Evolutionary conservation across 1,140 invertebrate species (phyloP).

Genomic region (Parapsyche elsis): DNA sequence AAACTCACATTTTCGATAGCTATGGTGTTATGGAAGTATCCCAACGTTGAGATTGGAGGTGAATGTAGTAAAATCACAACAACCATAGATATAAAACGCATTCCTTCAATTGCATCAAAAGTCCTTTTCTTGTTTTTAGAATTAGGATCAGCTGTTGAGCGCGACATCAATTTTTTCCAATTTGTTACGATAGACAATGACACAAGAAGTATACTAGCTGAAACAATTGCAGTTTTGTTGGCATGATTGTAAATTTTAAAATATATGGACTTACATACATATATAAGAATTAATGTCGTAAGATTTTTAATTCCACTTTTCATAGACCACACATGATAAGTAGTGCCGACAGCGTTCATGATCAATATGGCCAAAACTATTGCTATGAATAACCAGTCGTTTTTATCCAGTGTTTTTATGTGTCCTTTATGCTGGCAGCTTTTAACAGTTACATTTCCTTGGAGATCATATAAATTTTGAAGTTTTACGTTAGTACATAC

Average conservation of each 20-base stretch:
- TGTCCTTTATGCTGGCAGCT: constrained; percentile 21
- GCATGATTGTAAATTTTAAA: too few species aligned
- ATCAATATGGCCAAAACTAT: constrained; percentile 17
- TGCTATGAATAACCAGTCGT: not conserved
- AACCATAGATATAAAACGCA: constrained; percentile 51
- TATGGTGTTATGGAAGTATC: constrained; percentile 61
- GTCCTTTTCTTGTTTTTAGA: constrained; percentile 19
- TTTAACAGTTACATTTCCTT: constrained; percentile 12
- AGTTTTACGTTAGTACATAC: not conserved
- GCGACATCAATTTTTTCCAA: constrained; percentile 42
- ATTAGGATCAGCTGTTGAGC: constrained; percentile 1
- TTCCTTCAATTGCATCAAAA: constrained; percentile 44
- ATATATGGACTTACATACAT: not conserved
- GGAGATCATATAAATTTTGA: not conserved
- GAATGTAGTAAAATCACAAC: constrained; percentile 59
- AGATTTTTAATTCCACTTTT: too few species aligned
- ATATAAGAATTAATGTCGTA: constrained; percentile 19
- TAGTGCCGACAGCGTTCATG: too few species aligned
- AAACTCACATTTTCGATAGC: constrained; percentile 60
- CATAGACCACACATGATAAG: too few species aligned
- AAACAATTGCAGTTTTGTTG: too few species aligned
- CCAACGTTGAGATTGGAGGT: constrained; percentile 59
- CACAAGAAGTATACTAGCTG: constrained; percentile 6
- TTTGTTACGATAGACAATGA: constrained; percentile 40
- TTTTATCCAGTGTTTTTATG: not conserved